Evolutionary conservation across 2,888 invertebrate species (phyloP).

Genomic region (Dicyrtoma fusca): DNA sequence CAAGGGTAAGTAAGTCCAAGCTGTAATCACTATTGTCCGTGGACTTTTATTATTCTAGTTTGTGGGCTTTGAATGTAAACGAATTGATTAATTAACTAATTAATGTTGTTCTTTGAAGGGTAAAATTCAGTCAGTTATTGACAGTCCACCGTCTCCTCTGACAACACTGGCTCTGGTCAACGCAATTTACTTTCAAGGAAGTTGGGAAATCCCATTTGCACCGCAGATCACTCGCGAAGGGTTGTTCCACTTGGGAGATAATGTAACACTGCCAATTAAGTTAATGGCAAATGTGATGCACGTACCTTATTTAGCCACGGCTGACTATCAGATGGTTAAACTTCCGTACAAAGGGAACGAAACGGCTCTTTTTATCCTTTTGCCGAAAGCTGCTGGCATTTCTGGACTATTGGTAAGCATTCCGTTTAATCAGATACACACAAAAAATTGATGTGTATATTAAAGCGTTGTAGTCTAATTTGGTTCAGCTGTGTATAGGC

Average conservation of each 20-base stretch:
- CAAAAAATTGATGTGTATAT: neutral
- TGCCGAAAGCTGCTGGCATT: slow-evolving; percentile 65
- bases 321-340: slow-evolving; percentile 68
- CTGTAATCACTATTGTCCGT: no score
- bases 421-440: neutral
- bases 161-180: slow-evolving; percentile 70
- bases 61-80: neutral
- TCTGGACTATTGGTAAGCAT: slow-evolving; percentile 55
- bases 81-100: neutral
- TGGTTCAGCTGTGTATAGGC: no score
- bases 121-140: slow-evolving; percentile 67
- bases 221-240: slow-evolving; percentile 65
- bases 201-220: slow-evolving; percentile 70
- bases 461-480: no score
- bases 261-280: slow-evolving; percentile 61
- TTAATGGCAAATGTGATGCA: slow-evolving; percentile 71
- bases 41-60: no score
- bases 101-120: slow-evolving; percentile 58
- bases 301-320: slow-evolving; percentile 66
- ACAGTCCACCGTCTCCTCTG: slow-evolving; percentile 62
- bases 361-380: slow-evolving; percentile 68
- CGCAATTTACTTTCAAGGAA: slow-evolving; percentile 73
- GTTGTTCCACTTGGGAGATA: slow-evolving; percentile 61
- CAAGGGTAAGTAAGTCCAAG: slow-evolving; percentile 49
- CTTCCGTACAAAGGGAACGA: slow-evolving; percentile 72